phyloP scores from a whole-genome alignment of 2,797 vertebrate species.

The Chloroceryle amazona region DNA sequence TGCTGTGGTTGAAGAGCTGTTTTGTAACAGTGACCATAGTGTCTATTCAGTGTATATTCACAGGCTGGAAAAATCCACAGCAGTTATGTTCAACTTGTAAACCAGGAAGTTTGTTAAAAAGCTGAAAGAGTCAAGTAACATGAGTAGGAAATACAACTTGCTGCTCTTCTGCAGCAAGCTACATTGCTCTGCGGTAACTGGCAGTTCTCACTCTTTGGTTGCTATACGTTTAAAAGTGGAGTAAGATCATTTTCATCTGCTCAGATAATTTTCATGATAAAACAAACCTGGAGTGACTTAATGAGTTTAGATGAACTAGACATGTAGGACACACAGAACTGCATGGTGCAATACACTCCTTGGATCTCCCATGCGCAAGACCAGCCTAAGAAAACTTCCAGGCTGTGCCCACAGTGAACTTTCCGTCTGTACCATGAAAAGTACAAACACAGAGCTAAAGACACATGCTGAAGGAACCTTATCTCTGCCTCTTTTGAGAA shows the following conservation, averaged over 20 bases:
- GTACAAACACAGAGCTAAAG: background rate
- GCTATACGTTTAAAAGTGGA: background rate
- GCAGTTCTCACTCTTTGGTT: background rate
- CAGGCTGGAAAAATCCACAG: background rate
- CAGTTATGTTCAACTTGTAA: background rate
- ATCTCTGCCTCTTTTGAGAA: background rate
- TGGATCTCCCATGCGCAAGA: background rate
- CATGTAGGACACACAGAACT: background rate
- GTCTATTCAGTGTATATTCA: background rate
- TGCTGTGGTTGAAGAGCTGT: background rate
- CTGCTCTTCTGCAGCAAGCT: background rate
- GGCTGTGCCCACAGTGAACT: background rate
- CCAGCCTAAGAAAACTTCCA: background rate
- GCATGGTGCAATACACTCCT: background rate
- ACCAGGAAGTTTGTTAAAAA: background rate
- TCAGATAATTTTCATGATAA: background rate
- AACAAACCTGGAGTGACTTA: background rate
- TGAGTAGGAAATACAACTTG: background rate
- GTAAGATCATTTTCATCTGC: fast-evolving
- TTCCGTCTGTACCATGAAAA: background rate
- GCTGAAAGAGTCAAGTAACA: background rate
- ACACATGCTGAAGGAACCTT: fast-evolving
- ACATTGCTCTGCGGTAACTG: background rate
- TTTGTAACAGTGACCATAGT: background rate
- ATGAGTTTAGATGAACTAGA: background rate